Base-by-base conservation (phyloP, 2,888 invertebrate species). In the Carabus problematicus region DNA sequence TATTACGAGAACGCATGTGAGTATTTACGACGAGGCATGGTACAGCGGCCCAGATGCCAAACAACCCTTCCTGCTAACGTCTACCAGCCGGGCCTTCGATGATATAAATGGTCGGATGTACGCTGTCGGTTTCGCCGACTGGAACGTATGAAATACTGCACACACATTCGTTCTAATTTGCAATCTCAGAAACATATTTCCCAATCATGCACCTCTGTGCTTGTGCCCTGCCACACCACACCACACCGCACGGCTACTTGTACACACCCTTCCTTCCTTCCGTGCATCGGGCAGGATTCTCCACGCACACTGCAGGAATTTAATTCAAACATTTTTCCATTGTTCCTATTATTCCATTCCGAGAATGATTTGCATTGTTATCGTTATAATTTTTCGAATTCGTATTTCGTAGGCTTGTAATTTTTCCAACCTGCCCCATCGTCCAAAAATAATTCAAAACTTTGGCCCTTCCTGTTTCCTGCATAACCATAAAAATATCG, bases 111-210 rank as follows among this genome's bases (percentile, higher is more conserved):
- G 64, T 29, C 45, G 43, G 43, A 42, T 64, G 55, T 40, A 43
- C 12, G 11, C 56, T 41, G 54, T 18, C 42, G 63, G 63, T 56
- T 39, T 18, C 64, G 40, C 29, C 29, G 29, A 56, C 40, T 11
- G 56, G 56, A 56, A 29, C 42, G 56, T 42, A 64, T 64, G 64
- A 56, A 56, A 56, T 56, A 64, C 63, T 45, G 59, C 59, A 64
- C 64, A 64, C 64, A 56, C 64, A 64, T 64, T 64, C 43, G 56
- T 64, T 64, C 45, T 56, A 64, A 64, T 64, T 64, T 64, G 56
- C 55, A 64, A 64, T 64, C 64, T 56, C 64, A 64, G 64, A 64
- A 63, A 64, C 64, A 64, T 64, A 64, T 64, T 64, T 64, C 45
- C 64, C 64, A 64, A 64, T 64, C 64, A 64, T 54, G 41, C 64